phyloP scores from a whole-genome alignment of 2,113 vertebrate genomes.

The Corythaeola cristata region DNA sequence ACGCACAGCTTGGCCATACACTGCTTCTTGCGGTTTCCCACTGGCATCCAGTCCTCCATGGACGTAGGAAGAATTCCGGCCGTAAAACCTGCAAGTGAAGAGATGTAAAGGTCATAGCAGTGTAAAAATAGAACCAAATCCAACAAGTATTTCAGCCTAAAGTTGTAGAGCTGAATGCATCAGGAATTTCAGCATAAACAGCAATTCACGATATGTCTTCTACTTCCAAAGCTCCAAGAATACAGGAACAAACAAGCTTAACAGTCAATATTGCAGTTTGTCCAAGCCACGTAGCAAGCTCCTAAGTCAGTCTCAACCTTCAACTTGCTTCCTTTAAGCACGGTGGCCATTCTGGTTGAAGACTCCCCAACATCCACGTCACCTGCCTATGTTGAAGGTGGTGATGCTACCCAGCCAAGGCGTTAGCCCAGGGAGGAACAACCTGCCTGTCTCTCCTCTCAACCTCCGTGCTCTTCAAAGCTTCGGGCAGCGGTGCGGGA shows the following conservation, averaged over 20 bases:
- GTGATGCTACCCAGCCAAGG: neutral
- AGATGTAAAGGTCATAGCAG: neutral
- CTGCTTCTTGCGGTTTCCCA: constrained; percentile 94
- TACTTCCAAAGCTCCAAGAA: neutral
- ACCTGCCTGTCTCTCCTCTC: neutral
- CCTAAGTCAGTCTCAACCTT: neutral
- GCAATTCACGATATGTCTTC: neutral
- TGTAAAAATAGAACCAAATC: neutral
- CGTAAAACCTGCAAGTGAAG: constrained; percentile 87
- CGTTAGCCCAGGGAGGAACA: too few relatives aligned
- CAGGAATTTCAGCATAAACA: neutral
- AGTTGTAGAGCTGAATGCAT: neutral
- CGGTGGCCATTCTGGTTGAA: neutral
- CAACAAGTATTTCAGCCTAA: neutral
- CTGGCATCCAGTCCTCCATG: constrained; percentile 93
- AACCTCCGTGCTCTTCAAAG: neutral
- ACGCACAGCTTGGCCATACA: constrained; percentile 97
- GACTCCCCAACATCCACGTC: neutral
- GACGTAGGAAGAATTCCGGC: constrained; percentile 96
- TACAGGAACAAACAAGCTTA: neutral
- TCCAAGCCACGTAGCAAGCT: fast-evolving
- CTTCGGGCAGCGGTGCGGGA: neutral
- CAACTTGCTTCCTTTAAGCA: neutral
- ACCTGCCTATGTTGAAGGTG: neutral
- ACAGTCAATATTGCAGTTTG: neutral